Percentiles rank a stretch among this genome's conserved stretches.
Conservation (phyloP, 2,113 vertebrate genomes). For the Cryptotis parvus region DNA sequence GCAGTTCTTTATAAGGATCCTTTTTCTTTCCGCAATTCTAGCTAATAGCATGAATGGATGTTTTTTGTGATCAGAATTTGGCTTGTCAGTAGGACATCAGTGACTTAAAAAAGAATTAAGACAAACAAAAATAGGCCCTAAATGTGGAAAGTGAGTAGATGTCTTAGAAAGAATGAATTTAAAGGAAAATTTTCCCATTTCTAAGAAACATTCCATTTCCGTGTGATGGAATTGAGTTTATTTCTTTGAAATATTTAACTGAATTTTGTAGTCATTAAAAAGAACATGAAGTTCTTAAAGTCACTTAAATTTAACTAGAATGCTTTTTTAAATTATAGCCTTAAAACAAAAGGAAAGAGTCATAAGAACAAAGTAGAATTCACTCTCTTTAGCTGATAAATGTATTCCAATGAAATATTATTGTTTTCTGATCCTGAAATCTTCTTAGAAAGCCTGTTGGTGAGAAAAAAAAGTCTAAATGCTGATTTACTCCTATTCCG, state of each 20-base stretch:
- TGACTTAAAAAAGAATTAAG: not conserved
- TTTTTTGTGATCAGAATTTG: too few species aligned
- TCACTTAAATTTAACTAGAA: not conserved
- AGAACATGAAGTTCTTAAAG: not conserved
- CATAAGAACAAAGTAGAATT: not conserved
- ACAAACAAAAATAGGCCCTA: not conserved
- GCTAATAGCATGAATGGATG: too few species aligned
- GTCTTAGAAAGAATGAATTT: conserved; percentile 55
- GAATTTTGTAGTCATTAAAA: conserved; percentile 55
- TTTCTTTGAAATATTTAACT: conserved; percentile 46
- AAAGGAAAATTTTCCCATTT: conserved; percentile 35
- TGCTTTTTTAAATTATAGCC: not conserved
- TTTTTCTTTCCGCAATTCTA: not conserved
- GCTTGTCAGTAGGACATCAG: not conserved
- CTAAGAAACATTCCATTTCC: conserved; percentile 53
- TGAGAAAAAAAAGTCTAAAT: not conserved
- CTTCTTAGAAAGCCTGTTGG: not conserved
- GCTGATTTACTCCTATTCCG: not conserved
- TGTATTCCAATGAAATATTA: not conserved
- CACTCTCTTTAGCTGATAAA: conserved; percentile 20
- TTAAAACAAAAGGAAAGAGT: not conserved
- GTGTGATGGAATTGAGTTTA: conserved; percentile 8
- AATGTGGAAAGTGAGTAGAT: conserved; percentile 67
- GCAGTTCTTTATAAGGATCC: not conserved
- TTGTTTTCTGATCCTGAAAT: conserved; percentile 22